Evolutionary conservation across 2,113 vertebrate species (phyloP).

Genomic region (Arvicanthis niloticus): DNA sequence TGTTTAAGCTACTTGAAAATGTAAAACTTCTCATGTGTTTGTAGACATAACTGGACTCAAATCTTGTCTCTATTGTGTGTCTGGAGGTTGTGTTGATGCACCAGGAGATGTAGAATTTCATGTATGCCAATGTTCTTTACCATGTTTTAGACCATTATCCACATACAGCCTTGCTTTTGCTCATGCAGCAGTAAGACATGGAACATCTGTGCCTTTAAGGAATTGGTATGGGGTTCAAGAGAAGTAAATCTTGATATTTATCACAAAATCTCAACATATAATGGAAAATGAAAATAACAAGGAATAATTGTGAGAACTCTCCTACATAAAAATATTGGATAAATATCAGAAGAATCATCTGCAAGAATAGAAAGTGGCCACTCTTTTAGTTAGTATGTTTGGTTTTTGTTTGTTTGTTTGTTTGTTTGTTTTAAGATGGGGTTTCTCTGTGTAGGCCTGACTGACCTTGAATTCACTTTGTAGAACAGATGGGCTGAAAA

Average conservation of each 20-base stretch:
- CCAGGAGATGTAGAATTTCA: neutral
- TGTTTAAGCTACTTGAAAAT: neutral
- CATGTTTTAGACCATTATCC: neutral
- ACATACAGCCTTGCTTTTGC: neutral
- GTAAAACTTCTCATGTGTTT: neutral
- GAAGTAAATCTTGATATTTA: slow-evolving; percentile 23
- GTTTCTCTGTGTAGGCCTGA: too few relatives aligned
- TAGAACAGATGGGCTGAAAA: too few relatives aligned
- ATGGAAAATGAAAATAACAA: slow-evolving; percentile 17
- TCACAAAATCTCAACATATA: neutral
- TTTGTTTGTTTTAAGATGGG: too few relatives aligned
- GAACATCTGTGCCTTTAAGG: neutral
- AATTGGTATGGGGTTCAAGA: neutral
- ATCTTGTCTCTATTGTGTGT: neutral
- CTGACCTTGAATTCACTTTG: too few relatives aligned
- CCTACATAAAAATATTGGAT: neutral
- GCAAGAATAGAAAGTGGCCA: neutral
- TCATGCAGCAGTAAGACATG: neutral
- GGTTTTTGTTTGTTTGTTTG: too few relatives aligned
- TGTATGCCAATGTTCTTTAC: neutral
- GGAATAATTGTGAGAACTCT: neutral
- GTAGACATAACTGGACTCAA: neutral
- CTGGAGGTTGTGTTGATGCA: neutral
- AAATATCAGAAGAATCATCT: neutral
- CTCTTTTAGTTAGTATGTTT: neutral